A percentile compares a stretch with the other conserved stretches of the same genome.
These are phyloP conservation scores for Phylloscopus whistleri DNA, from an alignment of 2,113 vertebrate species.

Conservation along the genomic window DNA sequence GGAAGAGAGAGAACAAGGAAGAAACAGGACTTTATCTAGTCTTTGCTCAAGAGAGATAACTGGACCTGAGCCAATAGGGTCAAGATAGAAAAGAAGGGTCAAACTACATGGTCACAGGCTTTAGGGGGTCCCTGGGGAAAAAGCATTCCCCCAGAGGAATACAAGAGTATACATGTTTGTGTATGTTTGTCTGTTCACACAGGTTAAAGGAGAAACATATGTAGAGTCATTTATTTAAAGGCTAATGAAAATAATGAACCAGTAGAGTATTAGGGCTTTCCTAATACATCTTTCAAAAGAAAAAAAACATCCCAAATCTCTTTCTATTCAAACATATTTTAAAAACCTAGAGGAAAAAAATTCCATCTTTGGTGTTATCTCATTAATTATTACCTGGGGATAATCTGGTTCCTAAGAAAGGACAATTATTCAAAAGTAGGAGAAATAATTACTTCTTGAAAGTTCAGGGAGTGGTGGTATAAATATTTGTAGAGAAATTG, in stretches of 20 bases:
- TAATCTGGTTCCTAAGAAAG: constrained; percentile 3
- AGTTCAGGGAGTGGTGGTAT: neutral
- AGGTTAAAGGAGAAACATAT: neutral
- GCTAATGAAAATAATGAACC: neutral
- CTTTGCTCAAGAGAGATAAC: too few species aligned
- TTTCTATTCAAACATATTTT: neutral
- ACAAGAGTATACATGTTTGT: neutral
- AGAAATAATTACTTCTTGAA: constrained; percentile 11
- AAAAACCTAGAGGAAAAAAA: neutral
- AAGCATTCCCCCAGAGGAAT: too few species aligned
- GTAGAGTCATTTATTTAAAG: neutral
- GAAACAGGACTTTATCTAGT: too few species aligned
- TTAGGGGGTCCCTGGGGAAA: too few species aligned
- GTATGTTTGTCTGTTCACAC: neutral
- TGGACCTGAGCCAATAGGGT: too few species aligned
- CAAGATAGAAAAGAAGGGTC: too few species aligned
- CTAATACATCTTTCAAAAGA: neutral
- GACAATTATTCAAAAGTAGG: neutral
- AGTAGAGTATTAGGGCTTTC: neutral
- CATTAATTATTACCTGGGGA: constrained; percentile 7
- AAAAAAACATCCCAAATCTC: neutral
- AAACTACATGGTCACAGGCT: too few species aligned
- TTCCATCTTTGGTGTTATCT: neutral
- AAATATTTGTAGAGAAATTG: neutral
- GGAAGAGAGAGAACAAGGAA: too few species aligned